Evolutionary conservation across 2,113 vertebrate genomes (phyloP).

Genomic region (Penelope pileata): DNA sequence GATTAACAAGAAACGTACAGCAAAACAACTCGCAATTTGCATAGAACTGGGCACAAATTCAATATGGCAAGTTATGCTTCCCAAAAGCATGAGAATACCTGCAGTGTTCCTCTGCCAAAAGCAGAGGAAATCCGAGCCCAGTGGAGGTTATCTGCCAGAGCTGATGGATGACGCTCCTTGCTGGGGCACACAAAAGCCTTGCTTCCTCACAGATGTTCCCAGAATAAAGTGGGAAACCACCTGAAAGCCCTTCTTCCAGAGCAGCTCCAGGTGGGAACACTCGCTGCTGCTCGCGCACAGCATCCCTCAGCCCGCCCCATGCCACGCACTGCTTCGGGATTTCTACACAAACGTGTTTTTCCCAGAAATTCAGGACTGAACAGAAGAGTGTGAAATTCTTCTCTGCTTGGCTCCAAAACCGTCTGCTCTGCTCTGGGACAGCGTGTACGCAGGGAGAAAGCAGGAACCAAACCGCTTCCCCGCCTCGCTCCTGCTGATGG

Average conservation of each 20-base stretch:
- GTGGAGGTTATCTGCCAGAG: background rate
- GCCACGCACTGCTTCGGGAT: background rate
- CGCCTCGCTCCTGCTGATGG: background rate
- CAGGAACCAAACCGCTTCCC: background rate
- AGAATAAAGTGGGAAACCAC: background rate
- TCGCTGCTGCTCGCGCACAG: background rate
- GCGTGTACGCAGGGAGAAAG: background rate
- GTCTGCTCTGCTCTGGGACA: background rate
- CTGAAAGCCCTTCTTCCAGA: background rate
- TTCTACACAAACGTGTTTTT: background rate
- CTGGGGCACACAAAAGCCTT: background rate
- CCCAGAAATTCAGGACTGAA: background rate
- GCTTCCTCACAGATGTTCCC: background rate
- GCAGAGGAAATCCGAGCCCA: background rate
- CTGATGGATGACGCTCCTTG: background rate
- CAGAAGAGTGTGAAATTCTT: constrained; percentile 8
- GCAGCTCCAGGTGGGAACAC: fast-evolving
- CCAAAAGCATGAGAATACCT: background rate
- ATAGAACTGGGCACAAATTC: background rate
- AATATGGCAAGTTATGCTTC: background rate
- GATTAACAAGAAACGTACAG: too few relatives aligned
- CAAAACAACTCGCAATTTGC: too few relatives aligned
- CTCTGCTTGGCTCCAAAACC: background rate
- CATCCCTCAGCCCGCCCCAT: background rate
- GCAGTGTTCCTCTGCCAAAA: background rate